Conservation (phyloP, 2,888 invertebrate species). For the Pristionchus japonicus region DNA sequence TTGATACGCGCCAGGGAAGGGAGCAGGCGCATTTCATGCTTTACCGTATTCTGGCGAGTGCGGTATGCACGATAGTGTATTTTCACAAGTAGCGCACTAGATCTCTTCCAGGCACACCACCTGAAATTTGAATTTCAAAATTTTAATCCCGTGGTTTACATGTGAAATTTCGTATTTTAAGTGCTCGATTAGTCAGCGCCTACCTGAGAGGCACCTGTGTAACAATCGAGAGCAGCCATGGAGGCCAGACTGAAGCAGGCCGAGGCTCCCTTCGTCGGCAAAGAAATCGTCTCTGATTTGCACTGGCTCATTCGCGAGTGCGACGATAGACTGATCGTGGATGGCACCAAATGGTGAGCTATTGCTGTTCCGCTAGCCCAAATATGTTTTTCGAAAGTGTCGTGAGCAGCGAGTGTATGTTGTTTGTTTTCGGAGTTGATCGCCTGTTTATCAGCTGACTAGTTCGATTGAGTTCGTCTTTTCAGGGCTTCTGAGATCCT, state of each 20-base stretch:
- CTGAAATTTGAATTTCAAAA: not conserved
- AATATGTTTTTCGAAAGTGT: not conserved
- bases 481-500: constrained; percentile 46
- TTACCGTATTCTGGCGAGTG: not conserved
- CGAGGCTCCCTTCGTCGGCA: constrained; percentile 49
- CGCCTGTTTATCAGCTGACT: not conserved
- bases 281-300: constrained; percentile 58
- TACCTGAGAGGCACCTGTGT: not conserved
- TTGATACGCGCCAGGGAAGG: not conserved
- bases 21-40: not conserved
- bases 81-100: not conserved
- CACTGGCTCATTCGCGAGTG: constrained; percentile 64
- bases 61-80: not conserved
- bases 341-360: constrained; percentile 60
- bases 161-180: not conserved
- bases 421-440: not conserved
- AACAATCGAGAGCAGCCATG: not conserved
- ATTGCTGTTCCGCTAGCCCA: not conserved
- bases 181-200: not conserved
- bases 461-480: not conserved
- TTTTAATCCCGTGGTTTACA: not conserved
- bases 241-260: constrained; percentile 25
- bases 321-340: constrained; percentile 61
- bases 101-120: not conserved
- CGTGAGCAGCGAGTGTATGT: not conserved